phyloP scores from a whole-genome alignment of 2,888 invertebrate species.

The Gymnosoma rotundatum region DNA sequence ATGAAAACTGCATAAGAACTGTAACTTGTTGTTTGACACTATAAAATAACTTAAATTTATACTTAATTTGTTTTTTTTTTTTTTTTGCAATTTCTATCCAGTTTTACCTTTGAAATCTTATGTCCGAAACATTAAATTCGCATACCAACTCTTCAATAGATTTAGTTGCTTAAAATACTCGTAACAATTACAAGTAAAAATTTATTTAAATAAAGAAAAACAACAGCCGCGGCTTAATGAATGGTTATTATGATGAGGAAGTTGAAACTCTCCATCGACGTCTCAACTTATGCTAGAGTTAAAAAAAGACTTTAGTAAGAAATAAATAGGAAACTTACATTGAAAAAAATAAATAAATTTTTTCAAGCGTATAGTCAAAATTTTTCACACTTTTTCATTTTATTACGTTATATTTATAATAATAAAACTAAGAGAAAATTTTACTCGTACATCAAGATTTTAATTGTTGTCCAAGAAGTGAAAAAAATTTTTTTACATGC shows the following conservation, averaged over 20 bases:
- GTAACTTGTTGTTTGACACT: too few species aligned
- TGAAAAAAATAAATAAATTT: conserved; percentile 25
- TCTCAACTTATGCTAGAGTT: conserved; percentile 40
- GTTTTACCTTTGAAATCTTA: background rate
- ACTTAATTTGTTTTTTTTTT: too few species aligned
- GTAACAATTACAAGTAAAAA: conserved; percentile 49
- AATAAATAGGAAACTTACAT: background rate
- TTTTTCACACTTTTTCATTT: conserved; percentile 63
- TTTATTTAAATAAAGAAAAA: conserved; percentile 29
- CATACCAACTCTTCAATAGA: conserved; percentile 27
- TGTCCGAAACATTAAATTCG: conserved; percentile 33
- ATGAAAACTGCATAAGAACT: too few species aligned
- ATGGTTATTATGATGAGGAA: conserved; percentile 58
- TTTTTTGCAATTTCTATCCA: too few species aligned
- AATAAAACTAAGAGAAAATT: conserved; percentile 30
- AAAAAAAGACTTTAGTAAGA: conserved; percentile 7
- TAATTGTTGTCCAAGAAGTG: conserved; percentile 66
- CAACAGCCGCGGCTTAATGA: conserved; percentile 39
- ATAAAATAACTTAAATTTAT: too few species aligned
- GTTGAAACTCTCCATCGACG: conserved; percentile 34
- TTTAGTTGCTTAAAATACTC: background rate
- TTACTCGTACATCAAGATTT: conserved; percentile 58
- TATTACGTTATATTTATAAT: conserved; percentile 42
- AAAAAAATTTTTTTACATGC: conserved; percentile 46
- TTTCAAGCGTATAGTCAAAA: conserved; percentile 57